Conservation (phyloP, 2,888 invertebrate species). For the Harpagoxenus sublaevis region DNA sequence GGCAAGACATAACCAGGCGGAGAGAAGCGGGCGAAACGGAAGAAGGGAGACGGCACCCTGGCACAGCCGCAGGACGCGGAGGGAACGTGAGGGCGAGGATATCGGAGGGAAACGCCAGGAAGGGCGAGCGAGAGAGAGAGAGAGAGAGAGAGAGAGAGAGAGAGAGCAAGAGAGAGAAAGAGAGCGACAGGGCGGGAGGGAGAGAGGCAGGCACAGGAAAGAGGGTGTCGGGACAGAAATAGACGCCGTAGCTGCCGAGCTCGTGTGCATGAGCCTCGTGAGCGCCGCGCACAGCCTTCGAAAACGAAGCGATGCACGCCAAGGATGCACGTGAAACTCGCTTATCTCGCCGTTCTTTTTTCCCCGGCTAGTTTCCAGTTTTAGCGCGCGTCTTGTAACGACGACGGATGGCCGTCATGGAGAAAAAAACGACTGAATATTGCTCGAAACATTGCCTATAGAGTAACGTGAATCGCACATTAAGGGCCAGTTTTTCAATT, state of each 20-base stretch:
- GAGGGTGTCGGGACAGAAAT: slow-evolving; percentile 81
- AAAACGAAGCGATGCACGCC: slow-evolving; percentile 66
- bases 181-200: slow-evolving; percentile 21
- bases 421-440: slow-evolving; percentile 49
- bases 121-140: slow-evolving; percentile 38
- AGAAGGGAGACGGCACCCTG: slow-evolving; percentile 71
- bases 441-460: slow-evolving; percentile 14
- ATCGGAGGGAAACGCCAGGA: slow-evolving; percentile 58
- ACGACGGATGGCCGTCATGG: not conserved
- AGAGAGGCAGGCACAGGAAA: slow-evolving; percentile 76
- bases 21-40: slow-evolving; percentile 68
- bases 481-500: no score
- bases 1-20: slow-evolving; percentile 66
- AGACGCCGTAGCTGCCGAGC: slow-evolving; percentile 66
- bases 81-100: slow-evolving; percentile 57
- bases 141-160: not conserved
- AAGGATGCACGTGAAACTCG: slow-evolving; percentile 67
- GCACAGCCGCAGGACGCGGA: slow-evolving; percentile 62
- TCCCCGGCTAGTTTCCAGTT: slow-evolving; percentile 55
- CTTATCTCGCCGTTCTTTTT: slow-evolving; percentile 19
- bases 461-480: not conserved
- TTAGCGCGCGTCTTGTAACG: slow-evolving; percentile 60
- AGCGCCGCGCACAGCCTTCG: slow-evolving; percentile 68
- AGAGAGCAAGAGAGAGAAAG: not conserved
- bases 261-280: slow-evolving; percentile 72